phyloP scores from a whole-genome alignment of 2,113 vertebrate genomes.

The Chamaetylas fuelleborni region DNA sequence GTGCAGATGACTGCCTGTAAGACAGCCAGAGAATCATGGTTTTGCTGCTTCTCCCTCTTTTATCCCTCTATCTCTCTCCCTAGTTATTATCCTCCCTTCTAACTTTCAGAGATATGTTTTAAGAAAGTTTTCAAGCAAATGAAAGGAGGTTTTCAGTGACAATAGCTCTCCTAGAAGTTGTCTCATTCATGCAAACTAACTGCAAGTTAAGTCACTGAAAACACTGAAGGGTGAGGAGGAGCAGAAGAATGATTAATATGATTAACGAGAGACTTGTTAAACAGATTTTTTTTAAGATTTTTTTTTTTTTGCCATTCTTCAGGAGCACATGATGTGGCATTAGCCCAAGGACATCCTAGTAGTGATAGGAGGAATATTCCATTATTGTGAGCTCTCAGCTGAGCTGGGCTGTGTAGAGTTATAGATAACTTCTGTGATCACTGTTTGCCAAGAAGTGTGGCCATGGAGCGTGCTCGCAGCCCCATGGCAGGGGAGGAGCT shows the following conservation, averaged over 20 bases:
- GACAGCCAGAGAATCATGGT: slow-evolving; percentile 11
- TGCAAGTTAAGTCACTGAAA: not conserved
- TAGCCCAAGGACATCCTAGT: not conserved
- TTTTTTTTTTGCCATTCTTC: not conserved
- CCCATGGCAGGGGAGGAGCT: not conserved
- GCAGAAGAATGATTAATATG: not conserved
- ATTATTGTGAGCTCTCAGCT: not conserved
- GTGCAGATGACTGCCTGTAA: slow-evolving; percentile 92
- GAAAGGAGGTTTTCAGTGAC: not conserved
- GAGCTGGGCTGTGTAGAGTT: not conserved
- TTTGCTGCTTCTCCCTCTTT: not conserved
- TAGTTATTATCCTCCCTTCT: not conserved
- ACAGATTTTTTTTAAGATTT: not conserved
- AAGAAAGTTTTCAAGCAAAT: not conserved
- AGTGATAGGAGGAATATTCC: not conserved
- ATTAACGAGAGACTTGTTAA: not conserved
- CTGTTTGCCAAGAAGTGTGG: not conserved
- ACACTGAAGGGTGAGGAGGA: not conserved
- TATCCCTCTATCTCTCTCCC: not conserved
- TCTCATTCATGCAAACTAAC: not conserved
- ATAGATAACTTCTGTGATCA: not conserved
- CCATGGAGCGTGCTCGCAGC: not conserved
- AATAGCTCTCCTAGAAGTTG: not conserved
- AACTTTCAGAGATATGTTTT: not conserved
- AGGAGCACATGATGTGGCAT: not conserved